Base-by-base conservation (phyloP, 2,797 vertebrate genomes). In the Apogon talboti region DNA sequence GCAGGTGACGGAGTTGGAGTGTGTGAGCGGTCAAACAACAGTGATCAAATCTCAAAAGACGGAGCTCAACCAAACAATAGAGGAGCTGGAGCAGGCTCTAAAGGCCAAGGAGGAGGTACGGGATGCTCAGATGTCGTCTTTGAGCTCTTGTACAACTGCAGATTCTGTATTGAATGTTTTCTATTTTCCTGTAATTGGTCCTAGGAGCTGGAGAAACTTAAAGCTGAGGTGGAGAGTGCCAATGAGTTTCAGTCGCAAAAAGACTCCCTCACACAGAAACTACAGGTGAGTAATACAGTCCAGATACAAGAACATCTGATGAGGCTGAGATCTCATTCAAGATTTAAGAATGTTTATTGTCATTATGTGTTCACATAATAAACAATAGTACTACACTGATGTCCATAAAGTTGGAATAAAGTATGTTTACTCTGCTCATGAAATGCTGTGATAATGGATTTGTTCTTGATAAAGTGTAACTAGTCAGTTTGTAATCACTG, bases 1-100 rank as follows among this genome's bases (percentile, higher is more conserved):
- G 40, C 82, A 99, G 98, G 98, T 99, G 89, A 98, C 97, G 2
- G 98, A 99, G 83, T 92, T 99, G 69, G 98, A 99, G 89, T 98
- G 97, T 79, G 95, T 98, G 62, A 99, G 97, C 76, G 95, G 96
- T 77, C 97, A 99, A 89, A 95, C 95, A 1, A 96, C 95, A 11
- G 95, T 91, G 16, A 95, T 98, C 79, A 97, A 97, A 85, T 95
- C 95, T 51, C 96, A 98, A 60, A 99, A 98, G 92, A 95, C 96
- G 1, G 97, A 99, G 71, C 92, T 99, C 60, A 98, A 96, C 89
- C 95, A 96, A 85, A 99, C 96, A 13, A 97, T 99, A 87, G 97
- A 99, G 69, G 97, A 99, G 83, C 91, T 99, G 87, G 96, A 99
- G 83, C 68, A 88, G 14, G 94, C 94, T 0, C 69, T 99, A 76